Evolutionary conservation across 2,797 vertebrate genomes (phyloP).

Genomic region (Lemur catta): DNA sequence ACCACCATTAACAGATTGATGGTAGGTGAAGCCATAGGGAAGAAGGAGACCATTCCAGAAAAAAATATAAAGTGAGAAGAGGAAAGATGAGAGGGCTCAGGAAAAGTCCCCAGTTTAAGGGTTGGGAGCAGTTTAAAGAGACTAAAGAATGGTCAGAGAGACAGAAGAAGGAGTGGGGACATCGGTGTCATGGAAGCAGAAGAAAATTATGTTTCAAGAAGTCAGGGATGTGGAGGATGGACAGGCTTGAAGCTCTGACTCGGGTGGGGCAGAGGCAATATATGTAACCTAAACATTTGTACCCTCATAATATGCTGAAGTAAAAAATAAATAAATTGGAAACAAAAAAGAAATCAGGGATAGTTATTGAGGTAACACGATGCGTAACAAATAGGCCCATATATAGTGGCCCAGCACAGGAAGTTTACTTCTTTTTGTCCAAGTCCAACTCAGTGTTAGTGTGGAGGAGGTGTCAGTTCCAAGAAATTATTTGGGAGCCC

Average conservation of each 20-base stretch:
- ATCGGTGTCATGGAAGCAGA: not conserved
- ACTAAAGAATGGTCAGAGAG: not conserved
- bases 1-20: not conserved
- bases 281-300: too few species aligned
- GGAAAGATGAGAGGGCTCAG: not conserved
- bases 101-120: not conserved
- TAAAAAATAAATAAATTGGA: not conserved
- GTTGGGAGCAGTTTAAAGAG: not conserved
- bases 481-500: not conserved
- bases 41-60: not conserved
- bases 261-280: too few species aligned
- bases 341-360: not conserved
- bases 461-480: not conserved
- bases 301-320: too few species aligned
- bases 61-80: not conserved
- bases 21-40: not conserved
- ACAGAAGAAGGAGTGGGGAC: not conserved
- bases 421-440: not conserved
- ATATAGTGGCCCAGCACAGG: not conserved
- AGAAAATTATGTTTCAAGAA: not conserved
- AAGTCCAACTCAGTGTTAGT: not conserved
- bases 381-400: not conserved
- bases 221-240: not conserved
- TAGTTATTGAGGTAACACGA: not conserved
- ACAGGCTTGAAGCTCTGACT: too few species aligned